A percentile compares a stretch with the other conserved stretches of the same genome.
phyloP scores from a whole-genome alignment of 2,888 invertebrate species.

The Drosophila glabriapex region DNA sequence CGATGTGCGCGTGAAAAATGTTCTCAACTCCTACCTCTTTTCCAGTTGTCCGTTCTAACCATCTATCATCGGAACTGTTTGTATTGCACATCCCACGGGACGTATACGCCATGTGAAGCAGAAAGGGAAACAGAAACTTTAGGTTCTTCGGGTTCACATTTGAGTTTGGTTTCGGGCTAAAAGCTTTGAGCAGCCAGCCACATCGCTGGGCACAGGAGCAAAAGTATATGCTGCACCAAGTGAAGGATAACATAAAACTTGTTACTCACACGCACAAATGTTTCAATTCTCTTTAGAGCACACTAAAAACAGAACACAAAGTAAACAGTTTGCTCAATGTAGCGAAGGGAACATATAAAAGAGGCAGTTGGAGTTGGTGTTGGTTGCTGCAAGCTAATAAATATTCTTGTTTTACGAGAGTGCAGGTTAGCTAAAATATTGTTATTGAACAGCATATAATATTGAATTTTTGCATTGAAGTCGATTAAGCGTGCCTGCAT shows the following conservation, averaged over 20 bases:
- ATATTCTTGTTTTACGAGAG: slow-evolving; percentile 34
- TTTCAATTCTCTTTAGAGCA: slow-evolving; percentile 2
- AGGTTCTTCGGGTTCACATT: not conserved
- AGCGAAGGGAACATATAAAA: too few species aligned
- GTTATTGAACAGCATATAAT: too few species aligned
- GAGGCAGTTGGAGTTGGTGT: not conserved
- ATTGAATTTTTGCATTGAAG: not conserved
- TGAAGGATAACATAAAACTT: slow-evolving; percentile 26
- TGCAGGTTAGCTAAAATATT: slow-evolving; percentile 2
- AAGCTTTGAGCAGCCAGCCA: slow-evolving; percentile 52
- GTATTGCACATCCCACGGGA: slow-evolving; percentile 41
- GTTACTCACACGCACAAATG: slow-evolving; percentile 41
- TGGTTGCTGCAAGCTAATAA: slow-evolving; percentile 7
- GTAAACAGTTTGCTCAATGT: slow-evolving; percentile 13
- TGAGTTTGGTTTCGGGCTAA: slow-evolving; percentile 5
- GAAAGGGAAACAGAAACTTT: not conserved
- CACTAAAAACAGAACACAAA: not conserved
- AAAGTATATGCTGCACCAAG: slow-evolving; percentile 8
- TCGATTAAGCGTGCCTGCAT: not conserved
- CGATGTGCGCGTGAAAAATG: slow-evolving; percentile 19
- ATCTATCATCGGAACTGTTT: slow-evolving; percentile 46
- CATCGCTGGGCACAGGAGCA: slow-evolving; percentile 12
- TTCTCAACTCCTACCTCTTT: not conserved
- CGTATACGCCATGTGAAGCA: slow-evolving; percentile 42
- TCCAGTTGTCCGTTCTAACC: slow-evolving; percentile 5